These are phyloP conservation scores for Clitarchus hookeri DNA, from an alignment of 2,888 invertebrate species.

Conservation along the genomic window DNA sequence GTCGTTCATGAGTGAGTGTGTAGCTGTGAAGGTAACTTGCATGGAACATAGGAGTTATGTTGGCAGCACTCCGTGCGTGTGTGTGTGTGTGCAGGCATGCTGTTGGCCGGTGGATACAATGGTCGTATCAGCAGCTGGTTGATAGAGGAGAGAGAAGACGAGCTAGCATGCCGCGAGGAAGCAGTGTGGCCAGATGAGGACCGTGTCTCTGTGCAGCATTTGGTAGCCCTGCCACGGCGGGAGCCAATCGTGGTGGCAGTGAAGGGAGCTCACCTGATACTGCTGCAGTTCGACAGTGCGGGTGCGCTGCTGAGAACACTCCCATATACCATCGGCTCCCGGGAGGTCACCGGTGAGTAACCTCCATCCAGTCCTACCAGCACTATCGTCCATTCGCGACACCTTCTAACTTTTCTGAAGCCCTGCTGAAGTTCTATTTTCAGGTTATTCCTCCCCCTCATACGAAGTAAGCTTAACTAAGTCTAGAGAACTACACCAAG, in stretches of 20 bases:
- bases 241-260: neutral
- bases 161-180: neutral
- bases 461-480: too few species aligned
- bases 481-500: too few species aligned
- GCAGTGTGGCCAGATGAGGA: neutral
- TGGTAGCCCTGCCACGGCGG: neutral
- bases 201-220: neutral
- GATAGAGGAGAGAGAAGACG: neutral
- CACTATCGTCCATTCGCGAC: too few species aligned
- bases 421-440: too few species aligned
- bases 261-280: neutral
- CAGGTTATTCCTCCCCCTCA: too few species aligned
- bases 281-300: neutral
- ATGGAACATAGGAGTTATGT: too few species aligned
- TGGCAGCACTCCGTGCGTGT: neutral
- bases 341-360: neutral
- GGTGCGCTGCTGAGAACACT: neutral
- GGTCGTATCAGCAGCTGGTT: constrained; percentile 3
- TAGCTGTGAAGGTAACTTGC: too few species aligned
- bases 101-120: constrained; percentile 1
- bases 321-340: neutral
- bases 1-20: too few species aligned
- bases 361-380: neutral
- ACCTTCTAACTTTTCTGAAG: too few species aligned
- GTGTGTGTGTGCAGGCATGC: neutral